Conservation (phyloP, 1,140 invertebrate genomes). For the Tetramorium parvispinum region DNA sequence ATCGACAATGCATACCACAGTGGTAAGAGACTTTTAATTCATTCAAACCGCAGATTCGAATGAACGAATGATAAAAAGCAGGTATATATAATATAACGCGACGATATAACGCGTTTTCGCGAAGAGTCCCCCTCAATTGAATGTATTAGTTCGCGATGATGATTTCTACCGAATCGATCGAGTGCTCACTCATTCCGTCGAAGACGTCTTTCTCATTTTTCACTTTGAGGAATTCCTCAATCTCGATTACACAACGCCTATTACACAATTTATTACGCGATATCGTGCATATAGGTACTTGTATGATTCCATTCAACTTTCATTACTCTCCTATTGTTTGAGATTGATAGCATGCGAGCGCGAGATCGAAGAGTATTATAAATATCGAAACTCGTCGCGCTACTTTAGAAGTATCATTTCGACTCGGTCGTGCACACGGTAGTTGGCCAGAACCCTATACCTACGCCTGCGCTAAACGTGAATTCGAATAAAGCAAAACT, state of each 20-base stretch:
- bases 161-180: constrained; percentile 3
- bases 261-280: not conserved
- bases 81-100: not conserved
- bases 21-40: constrained; percentile 67
- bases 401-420: constrained; percentile 5
- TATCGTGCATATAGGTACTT: not conserved
- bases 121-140: not conserved
- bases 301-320: not conserved
- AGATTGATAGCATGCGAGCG: not conserved
- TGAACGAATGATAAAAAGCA: not conserved
- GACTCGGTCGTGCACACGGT: not conserved
- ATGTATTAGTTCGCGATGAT: not conserved
- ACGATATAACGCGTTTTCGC: not conserved
- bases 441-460: not conserved
- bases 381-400: not conserved
- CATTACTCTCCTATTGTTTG: not conserved
- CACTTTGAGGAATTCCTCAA: not conserved
- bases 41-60: not conserved
- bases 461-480: constrained; percentile 66
- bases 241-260: not conserved
- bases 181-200: not conserved
- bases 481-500: constrained; percentile 71
- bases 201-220: not conserved
- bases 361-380: not conserved
- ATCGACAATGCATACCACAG: constrained; percentile 66